Base-by-base conservation (phyloP, 1,140 invertebrate species). In the Calephelis virginiensis region DNA sequence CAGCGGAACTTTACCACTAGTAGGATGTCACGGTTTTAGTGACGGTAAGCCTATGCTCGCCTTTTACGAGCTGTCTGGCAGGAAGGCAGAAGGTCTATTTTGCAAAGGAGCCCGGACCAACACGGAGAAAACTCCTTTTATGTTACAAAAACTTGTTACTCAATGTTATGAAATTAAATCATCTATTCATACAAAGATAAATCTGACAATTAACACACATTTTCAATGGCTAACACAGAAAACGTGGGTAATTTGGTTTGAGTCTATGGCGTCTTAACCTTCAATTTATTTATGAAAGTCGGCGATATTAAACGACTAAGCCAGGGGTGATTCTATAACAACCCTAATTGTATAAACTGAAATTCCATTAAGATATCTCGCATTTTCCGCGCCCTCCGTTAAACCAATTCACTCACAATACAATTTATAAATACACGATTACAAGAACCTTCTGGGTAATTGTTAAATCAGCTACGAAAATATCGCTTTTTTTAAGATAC, bases 311-410 rank as follows among this genome's bases (percentile, higher is more conserved):
- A 59, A 38, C 56, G 28, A 59, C 37, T 59, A 59, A 59, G n/a
- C 11, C 56, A 37, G 8, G 56, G 37, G 12, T 40, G 56, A 38
- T 59, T 59, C 56, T 59, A 59, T 59, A 59, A 59, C 56, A 28
- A 59, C 38, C 56, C 56, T 59, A 59, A 59, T 59, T 59, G 56
- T 59, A 28, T 59, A 59, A 59, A 59, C 56, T 59, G 56, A 38
- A 59, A 59, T 59, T 59, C 56, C 56, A 59, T 59, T 59, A 59
- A 59, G 56, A 59, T 59, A n/a, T 59, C 56, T 59, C 38, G 56
- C 28, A 59, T 37, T 37, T 56, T 56, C 56, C 56, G 40, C 56
- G 11, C 56, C n/a, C 56, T 38, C 11, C 56, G 28, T 59, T 12
- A 10, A 40, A 59, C 37, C 56, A 59, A 38, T 59, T 40, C 37